Evolutionary conservation across 2,113 vertebrate species (phyloP), one percentile per base, ranked within the genome.

Genomic region (Sapajus apella): DNA sequence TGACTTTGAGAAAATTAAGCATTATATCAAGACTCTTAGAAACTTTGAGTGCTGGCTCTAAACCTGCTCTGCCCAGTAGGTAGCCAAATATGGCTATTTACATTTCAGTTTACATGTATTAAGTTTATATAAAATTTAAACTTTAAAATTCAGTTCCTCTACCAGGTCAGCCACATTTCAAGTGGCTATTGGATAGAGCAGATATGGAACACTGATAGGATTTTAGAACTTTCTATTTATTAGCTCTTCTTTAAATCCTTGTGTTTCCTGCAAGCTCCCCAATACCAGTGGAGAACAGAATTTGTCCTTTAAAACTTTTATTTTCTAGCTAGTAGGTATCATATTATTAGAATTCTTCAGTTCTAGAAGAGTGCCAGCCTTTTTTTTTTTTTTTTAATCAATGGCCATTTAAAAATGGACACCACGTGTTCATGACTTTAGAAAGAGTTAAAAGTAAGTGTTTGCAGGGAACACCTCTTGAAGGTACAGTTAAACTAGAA

Each of bases 401-500:
- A n/a, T 61, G 47, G 18, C n/a, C 52, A 68, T 11, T 96, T 93
- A 47, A 30, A 84, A 90, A 21, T 50, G 70, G 35, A 52, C 1
- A 2, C 12, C 25, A 20, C 6, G 2, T 20, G 17, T 43, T 81
- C n/a, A 23, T 43, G 55, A 23, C 43, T 87, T 52, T 40, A 75
- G 21, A 55, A 80, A 79, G 45, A 84, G 11, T 10, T 1, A 27
- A 61, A 47, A 43, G 35, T 70, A 55, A 50, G 8, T 6, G 2
- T 25, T 13, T 18, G 7, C 10, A 55, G 30, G 47, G 18, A 37
- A 25, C 0, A 25, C 2, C 8, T n/a, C 50, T 64, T 5, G 40
- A 35, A 47, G 3, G 0, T 40, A 6, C 10, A 5, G 6, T n/a
- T 16, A 6, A 2, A 5, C 17, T 64, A 23, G 13, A 47, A 32